These are phyloP conservation scores for Nudaria mundana DNA, from an alignment of 2,888 invertebrate genomes.

Conservation along the genomic window DNA sequence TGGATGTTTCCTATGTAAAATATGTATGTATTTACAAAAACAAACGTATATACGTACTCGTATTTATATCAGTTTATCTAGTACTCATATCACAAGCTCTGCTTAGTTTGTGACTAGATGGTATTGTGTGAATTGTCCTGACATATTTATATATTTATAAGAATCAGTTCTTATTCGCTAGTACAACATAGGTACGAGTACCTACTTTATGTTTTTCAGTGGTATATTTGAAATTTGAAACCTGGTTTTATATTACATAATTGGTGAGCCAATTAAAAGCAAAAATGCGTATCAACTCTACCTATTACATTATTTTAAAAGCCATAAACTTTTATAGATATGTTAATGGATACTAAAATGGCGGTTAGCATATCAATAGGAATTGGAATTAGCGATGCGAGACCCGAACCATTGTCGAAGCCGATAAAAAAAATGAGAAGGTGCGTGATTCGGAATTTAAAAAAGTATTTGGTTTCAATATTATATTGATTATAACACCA, in stretches of 20 bases:
- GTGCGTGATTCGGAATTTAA: not conserved
- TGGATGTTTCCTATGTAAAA: no score
- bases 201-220: no score
- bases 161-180: no score
- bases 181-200: no score
- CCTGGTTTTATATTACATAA: not conserved
- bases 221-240: no score
- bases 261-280: not conserved
- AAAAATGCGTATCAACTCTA: not conserved
- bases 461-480: not conserved
- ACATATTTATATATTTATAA: no score
- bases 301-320: slow-evolving; percentile 1
- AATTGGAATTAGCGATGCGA: slow-evolving; percentile 30
- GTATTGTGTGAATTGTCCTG: no score
- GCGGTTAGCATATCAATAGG: slow-evolving; percentile 43
- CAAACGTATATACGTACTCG: no score
- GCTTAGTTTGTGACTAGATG: no score
- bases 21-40: no score
- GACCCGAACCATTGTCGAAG: slow-evolving; percentile 39
- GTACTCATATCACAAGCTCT: no score
- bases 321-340: slow-evolving; percentile 4
- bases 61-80: no score
- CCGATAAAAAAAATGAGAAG: slow-evolving; percentile 22
- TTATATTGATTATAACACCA: not conserved
- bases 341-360: slow-evolving; percentile 5